Percentiles rank a stretch among this genome's conserved stretches.
Conservation (phyloP, 92 coral and sea anemone genomes). For the Palythoa caribaeorum region DNA sequence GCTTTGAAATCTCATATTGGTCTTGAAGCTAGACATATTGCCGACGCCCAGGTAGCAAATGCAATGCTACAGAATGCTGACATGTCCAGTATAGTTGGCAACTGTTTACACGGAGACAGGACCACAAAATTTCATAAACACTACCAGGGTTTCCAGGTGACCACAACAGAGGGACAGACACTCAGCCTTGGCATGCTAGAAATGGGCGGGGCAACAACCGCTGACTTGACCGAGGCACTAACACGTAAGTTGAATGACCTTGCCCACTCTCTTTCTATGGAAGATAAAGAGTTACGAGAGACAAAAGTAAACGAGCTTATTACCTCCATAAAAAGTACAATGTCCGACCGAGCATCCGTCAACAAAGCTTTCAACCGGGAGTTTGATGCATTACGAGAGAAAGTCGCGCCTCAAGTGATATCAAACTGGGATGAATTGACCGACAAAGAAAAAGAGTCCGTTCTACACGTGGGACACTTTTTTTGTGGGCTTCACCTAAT, state of each 20-base stretch:
- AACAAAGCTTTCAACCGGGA: slow-evolving; percentile 21
- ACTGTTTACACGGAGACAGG: too few relatives aligned
- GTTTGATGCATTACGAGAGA: slow-evolving; percentile 18
- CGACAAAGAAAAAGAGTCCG: slow-evolving; percentile 15
- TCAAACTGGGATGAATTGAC: slow-evolving; percentile 21
- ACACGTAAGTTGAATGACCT: too few relatives aligned
- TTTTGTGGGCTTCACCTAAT: slow-evolving; percentile 18
- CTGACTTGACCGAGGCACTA: too few relatives aligned
- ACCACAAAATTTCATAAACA: too few relatives aligned
- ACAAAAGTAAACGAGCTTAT: slow-evolving; percentile 15
- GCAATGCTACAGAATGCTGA: slow-evolving; percentile 17
- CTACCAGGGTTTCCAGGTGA: too few relatives aligned
- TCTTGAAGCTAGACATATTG: slow-evolving; percentile 22
- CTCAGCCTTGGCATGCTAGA: too few relatives aligned
- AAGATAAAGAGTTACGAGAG: slow-evolving; percentile 17
- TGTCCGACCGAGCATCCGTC: neutral
- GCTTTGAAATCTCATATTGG: slow-evolving; percentile 6
- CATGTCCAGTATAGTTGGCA: too few relatives aligned
- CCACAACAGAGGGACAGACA: too few relatives aligned
- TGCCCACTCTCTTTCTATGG: slow-evolving; percentile 12
- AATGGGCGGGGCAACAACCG: too few relatives aligned
- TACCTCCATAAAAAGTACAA: neutral
- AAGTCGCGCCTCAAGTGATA: slow-evolving; percentile 18
- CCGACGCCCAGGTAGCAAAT: slow-evolving; percentile 14
- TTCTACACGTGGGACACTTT: slow-evolving; percentile 18